phyloP scores from a whole-genome alignment of 2,113 vertebrate genomes.

The Athene noctua region DNA sequence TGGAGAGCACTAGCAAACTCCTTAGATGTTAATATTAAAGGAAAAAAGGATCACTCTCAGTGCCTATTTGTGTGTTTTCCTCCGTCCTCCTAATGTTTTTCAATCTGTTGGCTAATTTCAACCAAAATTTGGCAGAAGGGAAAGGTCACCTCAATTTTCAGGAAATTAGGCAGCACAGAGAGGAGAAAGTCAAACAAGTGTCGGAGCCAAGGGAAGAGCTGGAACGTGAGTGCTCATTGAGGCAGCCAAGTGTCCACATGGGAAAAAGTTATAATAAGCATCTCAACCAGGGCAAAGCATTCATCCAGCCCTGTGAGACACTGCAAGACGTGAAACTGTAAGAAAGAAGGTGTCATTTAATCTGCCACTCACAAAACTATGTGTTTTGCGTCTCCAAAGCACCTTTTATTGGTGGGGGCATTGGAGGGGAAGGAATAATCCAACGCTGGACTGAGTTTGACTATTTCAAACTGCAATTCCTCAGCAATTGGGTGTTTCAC shows the following conservation, averaged over 20 bases:
- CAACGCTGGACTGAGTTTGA: not conserved
- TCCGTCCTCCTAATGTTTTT: not conserved
- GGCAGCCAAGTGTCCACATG: constrained; percentile 24
- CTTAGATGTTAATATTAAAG: not conserved
- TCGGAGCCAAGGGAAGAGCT: not conserved
- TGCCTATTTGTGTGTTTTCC: not conserved
- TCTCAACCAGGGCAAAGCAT: not conserved
- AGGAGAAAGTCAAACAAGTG: constrained; percentile 43
- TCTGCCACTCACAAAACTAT: not conserved
- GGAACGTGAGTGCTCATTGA: constrained; percentile 9
- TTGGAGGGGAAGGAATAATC: not conserved
- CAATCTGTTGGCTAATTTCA: not conserved
- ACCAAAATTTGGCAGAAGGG: constrained; percentile 1
- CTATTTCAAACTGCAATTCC: not conserved
- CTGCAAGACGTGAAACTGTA: not conserved
- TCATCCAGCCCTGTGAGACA: not conserved
- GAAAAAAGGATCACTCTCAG: not conserved
- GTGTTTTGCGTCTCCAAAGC: not conserved
- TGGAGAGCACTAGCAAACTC: not conserved
- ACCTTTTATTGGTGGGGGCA: not conserved
- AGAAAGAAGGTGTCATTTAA: not conserved
- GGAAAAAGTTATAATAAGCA: constrained; percentile 32
- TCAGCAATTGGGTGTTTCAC: not conserved
- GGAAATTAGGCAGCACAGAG: constrained; percentile 36
- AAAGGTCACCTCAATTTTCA: constrained; percentile 44